Conservation (phyloP, 2,113 vertebrate genomes). For the Excalfactoria chinensis region DNA sequence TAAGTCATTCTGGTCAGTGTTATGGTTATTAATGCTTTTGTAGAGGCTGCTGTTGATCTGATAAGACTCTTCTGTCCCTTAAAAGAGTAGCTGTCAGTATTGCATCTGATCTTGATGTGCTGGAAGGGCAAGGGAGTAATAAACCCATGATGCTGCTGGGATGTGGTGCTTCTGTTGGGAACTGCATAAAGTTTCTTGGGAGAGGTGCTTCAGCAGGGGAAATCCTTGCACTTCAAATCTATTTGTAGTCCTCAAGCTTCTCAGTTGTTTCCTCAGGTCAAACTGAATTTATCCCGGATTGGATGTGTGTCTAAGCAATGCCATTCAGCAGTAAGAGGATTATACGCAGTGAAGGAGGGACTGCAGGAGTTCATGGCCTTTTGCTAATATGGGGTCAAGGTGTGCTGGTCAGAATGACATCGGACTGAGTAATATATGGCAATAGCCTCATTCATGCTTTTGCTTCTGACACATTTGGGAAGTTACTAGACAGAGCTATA, state of each 20-base stretch:
- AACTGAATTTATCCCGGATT: conserved; percentile 48
- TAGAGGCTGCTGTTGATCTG: background rate
- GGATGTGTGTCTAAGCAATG: conserved; percentile 13
- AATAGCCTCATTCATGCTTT: background rate
- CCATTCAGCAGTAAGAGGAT: conserved; percentile 55
- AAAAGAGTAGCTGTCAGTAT: background rate
- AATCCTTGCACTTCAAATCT: background rate
- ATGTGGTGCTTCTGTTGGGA: background rate
- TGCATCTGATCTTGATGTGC: background rate
- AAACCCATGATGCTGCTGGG: background rate
- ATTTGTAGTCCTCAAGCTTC: background rate
- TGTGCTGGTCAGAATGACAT: background rate
- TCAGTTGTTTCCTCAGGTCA: conserved; percentile 34
- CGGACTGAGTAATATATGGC: conserved; percentile 19
- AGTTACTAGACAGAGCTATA: background rate
- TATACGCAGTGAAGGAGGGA: background rate
- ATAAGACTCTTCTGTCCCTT: background rate
- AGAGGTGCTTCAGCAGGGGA: background rate
- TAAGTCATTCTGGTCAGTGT: background rate
- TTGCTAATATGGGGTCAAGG: conserved; percentile 1
- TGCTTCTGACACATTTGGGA: background rate
- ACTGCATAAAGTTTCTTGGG: background rate
- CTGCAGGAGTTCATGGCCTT: background rate
- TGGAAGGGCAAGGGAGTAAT: background rate
- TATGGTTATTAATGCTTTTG: background rate